Evolutionary conservation across 1,140 invertebrate genomes (phyloP), one percentile per base, ranked within the genome.

Genomic region (Tetranychus cinnabarinus): DNA sequence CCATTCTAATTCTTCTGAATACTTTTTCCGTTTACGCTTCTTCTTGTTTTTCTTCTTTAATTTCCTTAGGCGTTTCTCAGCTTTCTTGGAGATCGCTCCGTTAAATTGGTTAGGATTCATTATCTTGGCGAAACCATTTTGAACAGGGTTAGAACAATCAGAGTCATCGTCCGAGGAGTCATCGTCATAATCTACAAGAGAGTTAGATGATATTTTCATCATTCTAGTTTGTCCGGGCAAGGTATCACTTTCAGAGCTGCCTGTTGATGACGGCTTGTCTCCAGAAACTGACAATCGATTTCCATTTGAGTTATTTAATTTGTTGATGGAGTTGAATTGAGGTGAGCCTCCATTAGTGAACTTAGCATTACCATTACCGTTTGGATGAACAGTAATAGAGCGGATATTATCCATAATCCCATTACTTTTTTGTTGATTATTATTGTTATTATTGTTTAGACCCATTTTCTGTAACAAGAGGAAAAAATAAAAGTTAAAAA

Each of bases 1-100:
- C 68, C 68, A 69, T 46, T 66, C 65, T 45, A 65, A 64, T 37
- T 65, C 63, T 13, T 58, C 46, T 35, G 48, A 63, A 45, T 62
- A 56, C 42, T 64, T 60, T 13, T 37, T 55, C 42, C 12, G n/a
- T 42, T 59, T 61, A 39, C 52, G n/a, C 23, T 52, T 52, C 12
- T 52, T 23, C n/a, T 52, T 52, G 31, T 52, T 52, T 23, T 52
- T 52, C 23, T 37, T 35, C 12, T 42, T 57, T 3, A 48, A 36
- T 34, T 23, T 45, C 13, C 36, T 61, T 48, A 46, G 23, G 12
- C 15, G 45, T 36, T 54, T 45, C 23, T 59, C 23, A 31, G 52
- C 31, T 59, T 47, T 59, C 8, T 34, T 45, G 34, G 23, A 47
- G 13, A 15, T 33, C 7, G 35, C 7, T 39, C 39, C 31, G 50